phyloP scores from a whole-genome alignment of 2,113 vertebrate genomes.

The Entelurus aequoreus region DNA sequence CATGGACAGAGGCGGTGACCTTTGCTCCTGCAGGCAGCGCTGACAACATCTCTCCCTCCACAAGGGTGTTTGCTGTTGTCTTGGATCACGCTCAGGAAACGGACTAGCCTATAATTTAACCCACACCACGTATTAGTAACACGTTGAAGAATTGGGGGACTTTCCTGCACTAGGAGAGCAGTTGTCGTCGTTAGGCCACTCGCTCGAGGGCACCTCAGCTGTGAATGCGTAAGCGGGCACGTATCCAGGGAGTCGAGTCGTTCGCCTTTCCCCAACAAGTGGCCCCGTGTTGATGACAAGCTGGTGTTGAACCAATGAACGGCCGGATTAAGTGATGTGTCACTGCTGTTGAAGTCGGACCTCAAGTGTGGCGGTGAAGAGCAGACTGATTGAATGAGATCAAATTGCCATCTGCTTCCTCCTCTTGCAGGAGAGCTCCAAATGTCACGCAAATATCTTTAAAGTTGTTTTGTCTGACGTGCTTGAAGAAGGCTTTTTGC shows the following conservation, averaged over 20 bases:
- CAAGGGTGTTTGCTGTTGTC: too few relatives aligned
- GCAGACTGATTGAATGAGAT: constrained; percentile 6
- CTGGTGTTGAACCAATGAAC: background rate
- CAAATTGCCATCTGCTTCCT: constrained; percentile 14
- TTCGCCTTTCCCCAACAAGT: background rate
- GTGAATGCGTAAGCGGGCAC: background rate
- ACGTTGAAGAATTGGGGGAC: background rate
- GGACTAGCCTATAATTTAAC: background rate
- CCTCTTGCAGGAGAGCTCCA: background rate
- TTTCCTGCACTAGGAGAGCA: background rate
- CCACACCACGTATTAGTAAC: background rate
- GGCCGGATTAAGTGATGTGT: constrained; percentile 7
- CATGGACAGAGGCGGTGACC: too few relatives aligned
- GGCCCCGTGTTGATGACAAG: background rate
- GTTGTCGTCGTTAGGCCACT: background rate
- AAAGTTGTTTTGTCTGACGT: background rate
- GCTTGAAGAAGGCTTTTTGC: background rate
- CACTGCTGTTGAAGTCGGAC: constrained; percentile 1
- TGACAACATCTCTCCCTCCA: too few relatives aligned
- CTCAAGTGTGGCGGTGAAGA: constrained; percentile 17
- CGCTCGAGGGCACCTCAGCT: background rate
- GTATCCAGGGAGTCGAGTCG: background rate
- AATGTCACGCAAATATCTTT: background rate
- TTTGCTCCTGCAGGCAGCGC: too few relatives aligned
- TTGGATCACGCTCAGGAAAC: too few relatives aligned